Base-by-base conservation (phyloP, 2,888 invertebrate genomes). In the Liopterus haemorrhoidalis region DNA sequence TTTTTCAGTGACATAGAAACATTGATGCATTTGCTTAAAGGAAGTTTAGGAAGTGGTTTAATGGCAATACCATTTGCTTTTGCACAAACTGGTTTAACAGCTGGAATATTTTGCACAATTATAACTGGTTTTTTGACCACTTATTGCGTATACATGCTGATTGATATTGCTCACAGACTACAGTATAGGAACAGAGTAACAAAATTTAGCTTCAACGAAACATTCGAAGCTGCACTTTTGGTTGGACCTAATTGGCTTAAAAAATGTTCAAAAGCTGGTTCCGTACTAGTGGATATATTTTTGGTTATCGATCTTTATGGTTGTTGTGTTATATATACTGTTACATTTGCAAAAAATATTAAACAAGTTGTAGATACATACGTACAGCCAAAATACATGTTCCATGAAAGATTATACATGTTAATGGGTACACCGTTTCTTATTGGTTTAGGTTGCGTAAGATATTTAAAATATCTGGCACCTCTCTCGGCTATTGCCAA, bases 281-380 rank as follows among this genome's bases (percentile, higher is more conserved):
- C 84, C 61, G 82, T 85, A 44, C 76, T 81, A 62, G 81, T 89
- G 52, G 88, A 89, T 65, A 72, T 79, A 60, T 89, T 89, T 68
- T 73, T 89, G 46, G 86, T 93, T 41, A 76, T 95, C 48, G 97
- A 97, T 67, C 79, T 99, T 54, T 72, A 94, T 50, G 99, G 99
- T 20, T 97, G 97, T 69, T 99, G 99, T 70, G 96, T 95, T 69
- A 95, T 96, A 6, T 99, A 99, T 68, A 81, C 94, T 51, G 88
- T 95, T 6, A 97, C 97, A 66, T 88, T 96, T 14, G 79, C 93
- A 1, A 82, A 79, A 54, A 95, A 90, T 67, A 63, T 92, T 3
- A 79, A 87, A 63, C 83, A 86, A 72, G 85, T 89, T 2, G 74
- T 82, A 3, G 81, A 83, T 56, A 67, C 64, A 49, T 73, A 78